Evolutionary conservation across 2,113 vertebrate genomes (phyloP).

Genomic region (Sorex fumeus): DNA sequence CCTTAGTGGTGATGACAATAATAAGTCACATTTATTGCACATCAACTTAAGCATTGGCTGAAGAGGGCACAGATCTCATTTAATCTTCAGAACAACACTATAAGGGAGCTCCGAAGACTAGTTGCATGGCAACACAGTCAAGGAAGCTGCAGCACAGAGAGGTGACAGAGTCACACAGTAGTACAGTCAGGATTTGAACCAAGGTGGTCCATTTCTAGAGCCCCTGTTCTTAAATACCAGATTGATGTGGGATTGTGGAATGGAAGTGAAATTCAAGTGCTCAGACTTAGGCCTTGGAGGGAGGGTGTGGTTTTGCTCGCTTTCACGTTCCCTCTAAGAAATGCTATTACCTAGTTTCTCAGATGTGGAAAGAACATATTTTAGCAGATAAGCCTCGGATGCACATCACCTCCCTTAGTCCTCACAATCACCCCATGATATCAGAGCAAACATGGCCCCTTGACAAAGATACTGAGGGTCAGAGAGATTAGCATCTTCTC

Average conservation of each 20-base stretch:
- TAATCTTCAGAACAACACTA: background rate
- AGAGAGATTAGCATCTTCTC: background rate
- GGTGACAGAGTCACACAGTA: background rate
- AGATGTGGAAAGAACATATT: background rate
- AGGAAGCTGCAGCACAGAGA: background rate
- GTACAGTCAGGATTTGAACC: background rate
- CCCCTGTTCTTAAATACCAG: background rate
- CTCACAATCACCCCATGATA: background rate
- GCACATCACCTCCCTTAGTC: background rate
- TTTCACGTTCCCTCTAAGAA: constrained; percentile 1
- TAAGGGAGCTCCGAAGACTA: background rate
- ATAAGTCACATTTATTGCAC: background rate
- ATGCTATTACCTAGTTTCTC: background rate
- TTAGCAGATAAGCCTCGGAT: background rate
- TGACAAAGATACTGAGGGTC: background rate
- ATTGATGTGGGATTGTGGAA: background rate
- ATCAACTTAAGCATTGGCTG: background rate
- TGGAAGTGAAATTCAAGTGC: background rate
- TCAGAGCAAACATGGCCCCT: background rate
- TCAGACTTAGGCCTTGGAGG: background rate
- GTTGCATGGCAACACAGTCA: background rate
- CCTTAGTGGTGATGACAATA: background rate
- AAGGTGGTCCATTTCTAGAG: background rate
- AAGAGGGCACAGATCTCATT: background rate
- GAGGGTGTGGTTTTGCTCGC: background rate